Conservation (phyloP, 2,888 invertebrate genomes). For the Leptinotarsa rubiginosa region DNA sequence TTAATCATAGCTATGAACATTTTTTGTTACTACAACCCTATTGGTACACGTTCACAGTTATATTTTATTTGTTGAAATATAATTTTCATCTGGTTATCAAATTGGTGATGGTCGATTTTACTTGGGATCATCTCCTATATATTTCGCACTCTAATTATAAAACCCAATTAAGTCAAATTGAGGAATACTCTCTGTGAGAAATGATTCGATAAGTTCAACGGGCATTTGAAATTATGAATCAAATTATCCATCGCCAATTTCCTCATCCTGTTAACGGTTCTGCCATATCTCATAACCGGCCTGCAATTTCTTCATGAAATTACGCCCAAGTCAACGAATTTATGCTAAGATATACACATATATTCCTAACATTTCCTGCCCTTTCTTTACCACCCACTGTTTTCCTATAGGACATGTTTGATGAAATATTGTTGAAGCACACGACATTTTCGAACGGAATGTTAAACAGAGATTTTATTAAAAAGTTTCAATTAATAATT, state of each 20-base stretch:
- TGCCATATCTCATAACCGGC: constrained; percentile 3
- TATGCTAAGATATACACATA: constrained; percentile 14
- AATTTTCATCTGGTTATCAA: too few relatives aligned
- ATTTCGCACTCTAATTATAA: too few relatives aligned
- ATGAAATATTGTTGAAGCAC: constrained; percentile 2
- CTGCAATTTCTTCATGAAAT: neutral
- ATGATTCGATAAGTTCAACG: neutral
- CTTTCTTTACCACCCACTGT: constrained; percentile 10
- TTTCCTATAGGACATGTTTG: constrained; percentile 5
- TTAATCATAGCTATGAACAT: too few relatives aligned
- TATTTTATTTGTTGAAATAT: too few relatives aligned
- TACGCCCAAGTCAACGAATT: constrained; percentile 15
- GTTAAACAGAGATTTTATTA: neutral
- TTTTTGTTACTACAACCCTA: too few relatives aligned
- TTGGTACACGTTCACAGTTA: too few relatives aligned
- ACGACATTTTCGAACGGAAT: constrained; percentile 8
- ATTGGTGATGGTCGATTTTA: too few relatives aligned
- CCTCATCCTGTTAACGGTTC: constrained; percentile 3
- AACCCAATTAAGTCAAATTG: too few relatives aligned
- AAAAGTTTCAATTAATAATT: neutral
- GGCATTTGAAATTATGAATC: neutral
- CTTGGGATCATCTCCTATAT: too few relatives aligned
- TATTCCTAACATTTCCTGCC: neutral
- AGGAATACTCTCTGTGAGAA: neutral
- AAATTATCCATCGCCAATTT: neutral